Conservation (phyloP, 2,797 vertebrate species). For the Bradypodion ventrale region DNA sequence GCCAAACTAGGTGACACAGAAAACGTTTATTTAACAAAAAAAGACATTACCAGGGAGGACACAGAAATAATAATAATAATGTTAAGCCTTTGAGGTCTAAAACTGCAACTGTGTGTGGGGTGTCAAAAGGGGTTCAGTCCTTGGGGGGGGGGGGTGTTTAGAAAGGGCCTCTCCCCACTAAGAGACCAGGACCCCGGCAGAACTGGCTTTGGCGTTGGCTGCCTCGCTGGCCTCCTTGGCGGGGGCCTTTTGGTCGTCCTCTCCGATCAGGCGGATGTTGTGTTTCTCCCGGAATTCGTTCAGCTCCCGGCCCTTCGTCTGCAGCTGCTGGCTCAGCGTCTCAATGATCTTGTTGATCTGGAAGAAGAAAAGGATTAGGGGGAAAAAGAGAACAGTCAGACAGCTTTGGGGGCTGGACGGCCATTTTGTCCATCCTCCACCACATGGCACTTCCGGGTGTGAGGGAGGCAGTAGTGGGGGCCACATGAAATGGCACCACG, state of each 20-base stretch:
- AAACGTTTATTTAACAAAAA: constrained; percentile 71
- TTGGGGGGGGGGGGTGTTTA: not conserved
- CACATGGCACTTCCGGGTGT: too few species aligned
- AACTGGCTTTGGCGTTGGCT: constrained; percentile 79
- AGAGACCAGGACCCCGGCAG: constrained; percentile 89
- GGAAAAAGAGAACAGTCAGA: too few species aligned
- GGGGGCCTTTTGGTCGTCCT: constrained; percentile 77
- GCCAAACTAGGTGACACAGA: constrained; percentile 43
- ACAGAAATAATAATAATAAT: constrained; percentile 53
- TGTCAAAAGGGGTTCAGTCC: constrained; percentile 36
- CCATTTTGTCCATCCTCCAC: too few species aligned
- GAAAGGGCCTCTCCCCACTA: constrained; percentile 61
- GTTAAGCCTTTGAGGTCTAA: constrained; percentile 24
- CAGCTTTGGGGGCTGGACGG: too few species aligned
- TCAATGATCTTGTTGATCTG: constrained; percentile 89
- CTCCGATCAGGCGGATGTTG: constrained; percentile 92
- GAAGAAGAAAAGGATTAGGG: not conserved
- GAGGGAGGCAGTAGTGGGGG: too few species aligned
- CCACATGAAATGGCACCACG: too few species aligned
- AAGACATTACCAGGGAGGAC: constrained; percentile 50
- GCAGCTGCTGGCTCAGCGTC: constrained; percentile 86
- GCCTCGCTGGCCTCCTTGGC: constrained; percentile 72
- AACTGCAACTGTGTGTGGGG: constrained; percentile 18
- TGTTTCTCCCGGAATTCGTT: constrained; percentile 93
- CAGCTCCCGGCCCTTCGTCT: constrained; percentile 89